Percentiles rank a stretch among this genome's conserved stretches.
Evolutionary conservation across 2,797 vertebrate species (phyloP).

Genomic region (Pagetopsis macropterus): DNA sequence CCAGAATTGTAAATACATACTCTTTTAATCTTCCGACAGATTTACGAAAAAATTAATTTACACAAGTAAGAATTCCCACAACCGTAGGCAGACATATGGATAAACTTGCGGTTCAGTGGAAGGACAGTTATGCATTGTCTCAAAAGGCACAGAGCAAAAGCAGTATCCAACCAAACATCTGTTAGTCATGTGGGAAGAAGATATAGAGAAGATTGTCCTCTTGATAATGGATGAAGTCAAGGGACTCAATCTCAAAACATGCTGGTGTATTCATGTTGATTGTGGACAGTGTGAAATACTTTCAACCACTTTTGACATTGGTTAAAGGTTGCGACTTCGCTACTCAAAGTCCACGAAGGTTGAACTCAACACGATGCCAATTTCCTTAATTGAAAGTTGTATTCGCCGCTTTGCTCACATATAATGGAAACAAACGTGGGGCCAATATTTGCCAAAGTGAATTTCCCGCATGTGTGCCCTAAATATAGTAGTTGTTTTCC

Average conservation of each 20-base stretch:
- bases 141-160: constrained; percentile 16
- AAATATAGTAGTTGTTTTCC: constrained; percentile 39
- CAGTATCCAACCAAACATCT: constrained; percentile 32
- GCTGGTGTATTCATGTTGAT: neutral
- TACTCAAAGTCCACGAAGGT: too few relatives aligned
- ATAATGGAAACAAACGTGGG: too few relatives aligned
- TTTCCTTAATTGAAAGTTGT: too few relatives aligned
- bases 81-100: neutral
- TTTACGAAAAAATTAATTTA: neutral
- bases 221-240: constrained; percentile 21
- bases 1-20: neutral
- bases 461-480: too few relatives aligned
- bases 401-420: too few relatives aligned
- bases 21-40: neutral
- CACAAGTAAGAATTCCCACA: neutral
- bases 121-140: constrained; percentile 20
- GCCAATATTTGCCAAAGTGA: too few relatives aligned
- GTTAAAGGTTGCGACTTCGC: too few relatives aligned
- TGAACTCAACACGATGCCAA: too few relatives aligned
- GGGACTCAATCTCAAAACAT: constrained; percentile 31
- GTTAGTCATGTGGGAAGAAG: constrained; percentile 37
- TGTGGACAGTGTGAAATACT: too few relatives aligned
- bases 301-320: too few relatives aligned
- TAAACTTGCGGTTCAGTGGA: constrained; percentile 1
- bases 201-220: constrained; percentile 13